Evolutionary conservation across 2,888 invertebrate genomes (phyloP).

Genomic region (Himalopsyche kuldschensis): DNA sequence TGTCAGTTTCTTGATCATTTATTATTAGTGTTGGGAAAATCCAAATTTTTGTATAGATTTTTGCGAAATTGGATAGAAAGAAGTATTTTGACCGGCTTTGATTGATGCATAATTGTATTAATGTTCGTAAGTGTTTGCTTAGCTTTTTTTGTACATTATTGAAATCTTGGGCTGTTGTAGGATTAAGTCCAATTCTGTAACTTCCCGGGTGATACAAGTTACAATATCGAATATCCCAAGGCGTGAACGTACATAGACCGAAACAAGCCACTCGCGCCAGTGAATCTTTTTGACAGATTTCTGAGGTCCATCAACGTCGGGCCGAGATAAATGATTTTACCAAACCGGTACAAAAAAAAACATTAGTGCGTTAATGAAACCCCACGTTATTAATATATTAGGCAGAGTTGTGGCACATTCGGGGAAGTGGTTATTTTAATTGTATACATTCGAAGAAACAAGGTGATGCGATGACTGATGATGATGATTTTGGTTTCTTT

Average conservation of each 20-base stretch:
- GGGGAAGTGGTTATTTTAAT: not conserved
- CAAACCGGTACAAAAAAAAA: not conserved
- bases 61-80: too few species aligned
- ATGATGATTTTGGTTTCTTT: not conserved
- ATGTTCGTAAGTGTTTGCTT: too few species aligned
- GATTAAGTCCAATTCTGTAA: not conserved
- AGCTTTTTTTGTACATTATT: too few species aligned
- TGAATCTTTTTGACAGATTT: slow-evolving; percentile 33
- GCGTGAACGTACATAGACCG: not conserved
- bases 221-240: not conserved
- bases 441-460: not conserved
- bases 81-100: too few species aligned
- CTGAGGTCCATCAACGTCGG: slow-evolving; percentile 31
- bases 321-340: not conserved
- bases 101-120: too few species aligned
- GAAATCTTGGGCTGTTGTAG: too few species aligned
- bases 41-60: too few species aligned
- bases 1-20: too few species aligned
- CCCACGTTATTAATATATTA: not conserved
- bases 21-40: too few species aligned
- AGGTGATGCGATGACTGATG: not conserved
- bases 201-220: not conserved
- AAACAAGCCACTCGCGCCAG: not conserved
- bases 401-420: not conserved
- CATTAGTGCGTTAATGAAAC: not conserved